Base-by-base conservation (phyloP, 2,888 invertebrate species). In the Drosophila rellima region DNA sequence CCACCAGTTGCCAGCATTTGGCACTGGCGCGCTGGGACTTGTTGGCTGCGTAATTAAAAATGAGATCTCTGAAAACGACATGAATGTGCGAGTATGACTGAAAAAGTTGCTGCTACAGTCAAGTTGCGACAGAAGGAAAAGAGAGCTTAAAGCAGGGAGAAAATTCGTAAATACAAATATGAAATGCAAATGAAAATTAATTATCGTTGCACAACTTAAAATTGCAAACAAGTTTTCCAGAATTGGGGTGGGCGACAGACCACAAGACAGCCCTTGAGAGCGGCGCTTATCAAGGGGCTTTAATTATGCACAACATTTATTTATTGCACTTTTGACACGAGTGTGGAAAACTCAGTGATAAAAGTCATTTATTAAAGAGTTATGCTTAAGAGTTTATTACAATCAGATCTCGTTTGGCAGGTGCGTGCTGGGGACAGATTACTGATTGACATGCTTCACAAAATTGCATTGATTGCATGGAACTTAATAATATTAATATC, bases 381-480 rank as follows among this genome's bases (percentile, higher is more conserved):
- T 48, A 15, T 37, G 20, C 6, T 29, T 42, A 31, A 31, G 10
- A n/a, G 11, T 59, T 37, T 26, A 59, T 45, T 26, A 39, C 55
- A 51, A 45, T 17, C 17, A 52, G n/a, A n/a, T n/a, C n/a, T n/a
- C n/a, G n/a, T n/a, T n/a, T 0, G 11, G 10, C n/a, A 42, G 20
- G 20, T n/a, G 31, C 11, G 29, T 8, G 26, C 23, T 3, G 17
- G 26, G 6, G 54, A 13, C 15, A 40, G 35, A 50, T 42, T 37
- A 48, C 20, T 61, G 70, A 78, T 72, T 78, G 75, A 71, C 69
- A 66, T 47, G 54, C 69, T 52, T 20, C 51, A n/a, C 20, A 63
- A 39, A 78, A 76, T 81, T 87, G 89, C 84, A 86, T 78, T 76
- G 81, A 83, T 78, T 89, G 76, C 77, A 73, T 68, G 75, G 66